A percentile compares a stretch with the other conserved stretches of the same genome.
Evolutionary conservation across 1,140 invertebrate species (phyloP).

Genomic region (Bombus confusus): DNA sequence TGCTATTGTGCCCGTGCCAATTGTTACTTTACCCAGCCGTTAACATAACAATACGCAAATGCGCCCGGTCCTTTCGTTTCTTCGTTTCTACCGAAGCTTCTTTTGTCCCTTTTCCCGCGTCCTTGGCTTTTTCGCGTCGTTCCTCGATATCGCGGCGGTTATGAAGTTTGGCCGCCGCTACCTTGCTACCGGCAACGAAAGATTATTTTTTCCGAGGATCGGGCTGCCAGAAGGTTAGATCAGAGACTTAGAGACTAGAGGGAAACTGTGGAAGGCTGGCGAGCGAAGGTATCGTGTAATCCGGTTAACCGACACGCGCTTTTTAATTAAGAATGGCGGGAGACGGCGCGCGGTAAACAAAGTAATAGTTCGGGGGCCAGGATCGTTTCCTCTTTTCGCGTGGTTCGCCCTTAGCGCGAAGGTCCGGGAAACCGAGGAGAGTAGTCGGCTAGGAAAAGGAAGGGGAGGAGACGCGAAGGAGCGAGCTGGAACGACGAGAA

Average conservation of each 20-base stretch:
- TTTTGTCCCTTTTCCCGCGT: background rate
- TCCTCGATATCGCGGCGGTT: background rate
- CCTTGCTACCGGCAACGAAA: too few relatives aligned
- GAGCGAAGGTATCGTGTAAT: background rate
- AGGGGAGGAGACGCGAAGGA: slow-evolving; percentile 64
- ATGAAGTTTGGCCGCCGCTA: background rate
- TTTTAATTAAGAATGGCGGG: slow-evolving; percentile 33
- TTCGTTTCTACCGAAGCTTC: slow-evolving; percentile 3
- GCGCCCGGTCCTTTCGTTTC: slow-evolving; percentile 41
- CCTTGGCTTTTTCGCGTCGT: background rate
- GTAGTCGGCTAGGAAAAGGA: slow-evolving; percentile 32
- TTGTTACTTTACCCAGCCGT: slow-evolving; percentile 78
- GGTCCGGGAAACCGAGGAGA: slow-evolving; percentile 41
- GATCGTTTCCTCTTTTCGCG: slow-evolving; percentile 50
- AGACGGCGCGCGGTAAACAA: slow-evolving; percentile 30
- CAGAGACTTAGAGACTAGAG: background rate
- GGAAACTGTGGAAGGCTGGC: background rate
- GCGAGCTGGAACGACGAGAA: slow-evolving; percentile 76
- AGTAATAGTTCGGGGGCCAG: slow-evolving; percentile 46
- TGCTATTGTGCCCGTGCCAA: slow-evolving; percentile 77
- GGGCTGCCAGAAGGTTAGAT: background rate
- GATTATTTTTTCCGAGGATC: background rate
- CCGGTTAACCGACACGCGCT: background rate
- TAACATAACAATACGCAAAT: slow-evolving; percentile 81
- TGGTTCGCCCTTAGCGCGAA: slow-evolving; percentile 48